These are phyloP conservation scores for Rana temporaria DNA, from an alignment of 2,113 vertebrate species.

Conservation along the genomic window DNA sequence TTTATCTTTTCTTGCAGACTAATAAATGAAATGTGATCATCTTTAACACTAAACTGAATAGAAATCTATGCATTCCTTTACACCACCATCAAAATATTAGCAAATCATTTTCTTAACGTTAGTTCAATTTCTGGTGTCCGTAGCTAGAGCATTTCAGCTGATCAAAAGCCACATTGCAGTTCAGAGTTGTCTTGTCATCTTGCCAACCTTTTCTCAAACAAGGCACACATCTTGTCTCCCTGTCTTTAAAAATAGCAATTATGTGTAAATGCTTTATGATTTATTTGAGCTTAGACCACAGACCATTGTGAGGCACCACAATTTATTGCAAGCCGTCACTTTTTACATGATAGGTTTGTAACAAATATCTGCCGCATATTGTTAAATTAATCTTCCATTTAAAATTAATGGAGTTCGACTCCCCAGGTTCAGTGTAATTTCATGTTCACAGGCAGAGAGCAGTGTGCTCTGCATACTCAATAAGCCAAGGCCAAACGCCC, in stretches of 20 bases:
- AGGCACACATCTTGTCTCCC: conserved; percentile 80
- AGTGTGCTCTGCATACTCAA: conserved; percentile 89
- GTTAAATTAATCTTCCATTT: conserved; percentile 99
- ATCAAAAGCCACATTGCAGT: conserved; percentile 25
- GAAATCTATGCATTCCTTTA: no score
- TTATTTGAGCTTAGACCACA: conserved; percentile 85
- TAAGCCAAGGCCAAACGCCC: conserved; percentile 91
- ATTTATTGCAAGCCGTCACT: conserved; percentile 97
- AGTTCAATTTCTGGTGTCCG: neutral
- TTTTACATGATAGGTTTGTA: conserved; percentile 99
- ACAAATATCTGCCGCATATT: conserved; percentile 99
- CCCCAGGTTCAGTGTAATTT: conserved; percentile 99
- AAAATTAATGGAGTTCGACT: conserved; percentile 99
- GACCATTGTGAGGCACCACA: conserved; percentile 85
- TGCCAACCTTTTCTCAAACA: conserved; percentile 62
- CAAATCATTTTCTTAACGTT: neutral
- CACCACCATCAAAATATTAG: neutral
- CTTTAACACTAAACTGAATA: no score
- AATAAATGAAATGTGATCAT: no score
- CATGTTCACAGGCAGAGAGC: conserved; percentile 90
- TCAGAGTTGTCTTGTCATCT: conserved; percentile 27
- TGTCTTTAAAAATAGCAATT: conserved; percentile 90
- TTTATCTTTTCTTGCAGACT: no score
- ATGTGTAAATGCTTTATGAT: conserved; percentile 91
- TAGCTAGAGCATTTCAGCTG: conserved; percentile 2